These are phyloP conservation scores for Tenebrio molitor DNA, from an alignment of 1,140 invertebrate genomes.

Conservation along the genomic window DNA sequence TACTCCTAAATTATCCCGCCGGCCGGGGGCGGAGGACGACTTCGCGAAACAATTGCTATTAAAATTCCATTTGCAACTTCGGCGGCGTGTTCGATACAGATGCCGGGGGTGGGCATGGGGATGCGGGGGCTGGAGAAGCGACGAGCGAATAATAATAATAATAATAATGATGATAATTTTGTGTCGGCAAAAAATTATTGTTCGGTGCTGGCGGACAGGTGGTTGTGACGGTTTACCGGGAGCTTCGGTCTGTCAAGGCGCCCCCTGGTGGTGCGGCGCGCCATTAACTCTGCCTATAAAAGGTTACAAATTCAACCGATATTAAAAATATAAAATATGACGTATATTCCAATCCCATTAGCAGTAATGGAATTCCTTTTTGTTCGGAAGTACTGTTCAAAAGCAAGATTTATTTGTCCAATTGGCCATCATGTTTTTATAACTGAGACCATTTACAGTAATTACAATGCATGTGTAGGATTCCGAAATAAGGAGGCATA, in stretches of 20 bases:
- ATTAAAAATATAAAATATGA: slow-evolving; percentile 54
- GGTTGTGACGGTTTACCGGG: too few relatives aligned
- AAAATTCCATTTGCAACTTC: slow-evolving; percentile 57
- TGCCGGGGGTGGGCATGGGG: too few relatives aligned
- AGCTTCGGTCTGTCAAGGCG: too few relatives aligned
- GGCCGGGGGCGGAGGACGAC: slow-evolving; percentile 5
- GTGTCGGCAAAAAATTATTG: too few relatives aligned
- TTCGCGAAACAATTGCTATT: slow-evolving; percentile 54
- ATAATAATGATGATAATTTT: too few relatives aligned
- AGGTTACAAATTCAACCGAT: slow-evolving; percentile 42
- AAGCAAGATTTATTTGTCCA: slow-evolving; percentile 59
- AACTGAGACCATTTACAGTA: slow-evolving; percentile 59
- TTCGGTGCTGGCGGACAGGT: too few relatives aligned
- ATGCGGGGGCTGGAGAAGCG: too few relatives aligned
- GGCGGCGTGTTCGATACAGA: slow-evolving; percentile 6
- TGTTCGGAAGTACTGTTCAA: slow-evolving; percentile 47
- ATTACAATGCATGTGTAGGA: slow-evolving; percentile 62
- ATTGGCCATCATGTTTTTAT: slow-evolving; percentile 57
- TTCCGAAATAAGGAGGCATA: slow-evolving; percentile 62
- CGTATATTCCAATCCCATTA: slow-evolving; percentile 50
- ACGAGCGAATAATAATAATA: too few relatives aligned
- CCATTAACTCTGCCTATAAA: slow-evolving; percentile 44
- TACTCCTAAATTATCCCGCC: slow-evolving; percentile 47
- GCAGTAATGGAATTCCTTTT: slow-evolving; percentile 53
- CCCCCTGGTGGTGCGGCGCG: too few relatives aligned